Evolutionary conservation across 2,888 invertebrate species (phyloP), one percentile per base, ranked within the genome.

Genomic region (Pammene fasciana): DNA sequence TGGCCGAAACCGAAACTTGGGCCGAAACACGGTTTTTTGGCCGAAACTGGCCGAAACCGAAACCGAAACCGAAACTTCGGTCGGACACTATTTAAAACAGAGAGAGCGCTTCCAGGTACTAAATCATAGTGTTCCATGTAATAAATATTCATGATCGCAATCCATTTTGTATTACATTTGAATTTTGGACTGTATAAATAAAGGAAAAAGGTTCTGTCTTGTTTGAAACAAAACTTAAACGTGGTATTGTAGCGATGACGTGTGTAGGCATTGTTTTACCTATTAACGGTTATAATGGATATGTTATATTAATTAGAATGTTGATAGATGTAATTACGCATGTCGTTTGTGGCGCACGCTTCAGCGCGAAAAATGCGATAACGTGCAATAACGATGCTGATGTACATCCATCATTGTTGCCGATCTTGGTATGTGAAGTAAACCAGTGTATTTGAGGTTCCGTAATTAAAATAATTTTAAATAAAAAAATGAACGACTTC

Each of bases 241-340:
- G 26, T 9, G 0, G 54, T 48, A 18, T 56, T 43, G 45, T 36
- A 60, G 34, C 43, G 45, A 34, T 5, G 34, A 52, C 16, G 54
- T 46, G 61, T 57, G 10, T 62, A 38, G 46, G 48, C 50, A 36
- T 57, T 68, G 50, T 45, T 64, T 14, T 36, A 18, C 11, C 59
- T 60, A 52, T 66, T 66, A 57, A 54, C 38, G 36, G 50, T 11
- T 14, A 5, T 43, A 64, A 57, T 64, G 18, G 60, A 36, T 60
- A 41, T 57, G 46, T 68, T 43, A 56, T 45, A 57, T 64, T 56
- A 64, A 68, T 68, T 52, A 64, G 64, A 14, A 43, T 62, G 57
- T 68, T 64, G 56, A 68, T 57, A 18, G 62, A 56, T 62, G 56
- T 64, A 57, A 68, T 68, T 64, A 36, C 43, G n/a, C 55, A 50